Evolutionary conservation across 30 jellyfish, hydroid and myxozoan species (phyloP), one percentile per base, ranked within the genome.

Genomic region (Mastigias papua): DNA sequence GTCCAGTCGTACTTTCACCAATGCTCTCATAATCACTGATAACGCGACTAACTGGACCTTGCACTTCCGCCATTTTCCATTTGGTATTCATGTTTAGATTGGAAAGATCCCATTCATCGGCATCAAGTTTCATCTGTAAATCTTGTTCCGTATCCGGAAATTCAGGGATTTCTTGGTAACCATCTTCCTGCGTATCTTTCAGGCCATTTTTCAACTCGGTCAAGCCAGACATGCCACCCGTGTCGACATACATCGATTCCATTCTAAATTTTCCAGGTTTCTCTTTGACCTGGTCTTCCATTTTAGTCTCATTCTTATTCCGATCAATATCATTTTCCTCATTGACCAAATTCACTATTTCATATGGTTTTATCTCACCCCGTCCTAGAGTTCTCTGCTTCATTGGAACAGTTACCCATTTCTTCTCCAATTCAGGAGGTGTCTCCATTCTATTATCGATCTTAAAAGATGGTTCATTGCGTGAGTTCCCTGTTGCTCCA

Each of bases 351-450:
- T 64, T 79, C 28, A 85, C 94, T 7, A 85, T 35, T 61, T 85
- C 94, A 22, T 85, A 85, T 6, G 94, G 94, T 67, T 85, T 85
- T 0, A 85, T 73, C 57, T 74, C 94, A 17, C 94, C 94, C 1
- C 94, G 88, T n/a, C 94, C 94, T 42, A 85, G 60, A 9, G 94
- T 72, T 27, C 94, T 67, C 57, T 85, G 73, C 74, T 85, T 85
- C 22, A 80, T 22, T 20, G 90, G 71, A 13, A 65, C 73, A 27
- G 88, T 25, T n/a, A 49, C 20, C 50, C 51, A 20, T 34, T 30
- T 77, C 66, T 29, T 54, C 22, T 73, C 57, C 21, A 1, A 22
- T n/a, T 19, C 67, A 4, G 80, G 49, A 35, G 85, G 35, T 17
- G 34, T 66, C 50, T 72, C 25, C 62, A 3, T 46, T 22, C 34